A percentile compares a stretch with the other conserved stretches of the same genome.
Conservation (phyloP, 1,140 invertebrate species). For the Rhagoletis zephyria region DNA sequence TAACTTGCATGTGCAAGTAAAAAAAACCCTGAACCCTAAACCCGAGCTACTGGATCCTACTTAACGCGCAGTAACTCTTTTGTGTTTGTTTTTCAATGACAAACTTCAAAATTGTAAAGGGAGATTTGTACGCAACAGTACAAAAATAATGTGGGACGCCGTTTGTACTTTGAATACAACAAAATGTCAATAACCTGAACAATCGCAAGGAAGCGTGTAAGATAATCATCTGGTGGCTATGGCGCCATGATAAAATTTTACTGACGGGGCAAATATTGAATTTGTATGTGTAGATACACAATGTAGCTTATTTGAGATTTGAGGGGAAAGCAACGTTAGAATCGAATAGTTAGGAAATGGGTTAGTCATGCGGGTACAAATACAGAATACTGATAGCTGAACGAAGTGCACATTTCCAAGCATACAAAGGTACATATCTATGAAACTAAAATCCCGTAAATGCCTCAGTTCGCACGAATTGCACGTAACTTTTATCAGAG, state of each 20-base stretch:
- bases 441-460: constrained; percentile 7
- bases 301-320: background rate
- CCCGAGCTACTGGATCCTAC: background rate
- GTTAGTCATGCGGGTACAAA: background rate
- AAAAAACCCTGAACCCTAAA: background rate
- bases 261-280: background rate
- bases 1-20: no score
- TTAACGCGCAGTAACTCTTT: background rate
- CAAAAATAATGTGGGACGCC: background rate
- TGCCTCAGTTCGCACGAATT: constrained; percentile 13
- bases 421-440: background rate
- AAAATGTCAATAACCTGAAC: constrained; percentile 45
- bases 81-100: background rate
- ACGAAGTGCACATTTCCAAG: background rate
- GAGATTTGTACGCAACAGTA: background rate
- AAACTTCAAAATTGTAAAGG: background rate
- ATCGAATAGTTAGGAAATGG: background rate
- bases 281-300: background rate
- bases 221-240: constrained; percentile 26
- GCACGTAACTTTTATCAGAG: constrained; percentile 3
- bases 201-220: background rate
- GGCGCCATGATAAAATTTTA: background rate
- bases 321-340: background rate
- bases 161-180: constrained; percentile 8
- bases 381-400: background rate